A percentile compares a stretch with the other conserved stretches of the same genome.
phyloP scores from a whole-genome alignment of 2,888 invertebrate species.

The Dysmachus trigonus region DNA sequence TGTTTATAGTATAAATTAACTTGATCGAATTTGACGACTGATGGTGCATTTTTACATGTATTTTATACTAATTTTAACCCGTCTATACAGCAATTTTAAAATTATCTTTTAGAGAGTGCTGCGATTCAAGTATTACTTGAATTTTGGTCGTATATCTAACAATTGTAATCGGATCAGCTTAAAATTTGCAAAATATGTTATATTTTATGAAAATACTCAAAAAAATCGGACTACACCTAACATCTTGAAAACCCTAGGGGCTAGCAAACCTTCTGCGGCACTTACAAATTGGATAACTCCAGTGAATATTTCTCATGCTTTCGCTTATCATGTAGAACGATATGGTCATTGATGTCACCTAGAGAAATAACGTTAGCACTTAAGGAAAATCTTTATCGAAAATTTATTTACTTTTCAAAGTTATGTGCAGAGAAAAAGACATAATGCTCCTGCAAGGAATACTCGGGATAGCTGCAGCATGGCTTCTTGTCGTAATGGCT shows the following conservation, averaged over 20 bases:
- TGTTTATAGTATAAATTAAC: too few relatives aligned
- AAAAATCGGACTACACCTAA: not conserved
- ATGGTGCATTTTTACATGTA: too few relatives aligned
- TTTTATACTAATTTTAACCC: too few relatives aligned
- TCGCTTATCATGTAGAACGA: not conserved
- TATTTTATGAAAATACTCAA: not conserved
- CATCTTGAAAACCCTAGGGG: not conserved
- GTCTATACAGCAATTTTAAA: too few relatives aligned
- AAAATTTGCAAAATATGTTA: not conserved
- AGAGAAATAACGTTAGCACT: not conserved
- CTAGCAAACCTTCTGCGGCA: not conserved
- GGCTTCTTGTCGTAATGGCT: not conserved
- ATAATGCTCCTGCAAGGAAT: not conserved
- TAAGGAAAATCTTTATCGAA: not conserved
- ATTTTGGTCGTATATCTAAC: not conserved
- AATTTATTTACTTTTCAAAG: not conserved
- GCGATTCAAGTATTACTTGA: not conserved
- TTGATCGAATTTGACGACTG: too few relatives aligned
- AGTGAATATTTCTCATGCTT: not conserved
- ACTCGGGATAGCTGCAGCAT: not conserved
- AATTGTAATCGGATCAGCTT: not conserved
- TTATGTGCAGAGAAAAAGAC: not conserved
- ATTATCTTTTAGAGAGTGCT: too few relatives aligned
- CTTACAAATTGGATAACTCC: not conserved
- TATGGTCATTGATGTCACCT: not conserved